A percentile compares a stretch with the other conserved stretches of the same genome.
Evolutionary conservation across 2,888 invertebrate genomes (phyloP).

Genomic region (Phoenoteleia sp.): DNA sequence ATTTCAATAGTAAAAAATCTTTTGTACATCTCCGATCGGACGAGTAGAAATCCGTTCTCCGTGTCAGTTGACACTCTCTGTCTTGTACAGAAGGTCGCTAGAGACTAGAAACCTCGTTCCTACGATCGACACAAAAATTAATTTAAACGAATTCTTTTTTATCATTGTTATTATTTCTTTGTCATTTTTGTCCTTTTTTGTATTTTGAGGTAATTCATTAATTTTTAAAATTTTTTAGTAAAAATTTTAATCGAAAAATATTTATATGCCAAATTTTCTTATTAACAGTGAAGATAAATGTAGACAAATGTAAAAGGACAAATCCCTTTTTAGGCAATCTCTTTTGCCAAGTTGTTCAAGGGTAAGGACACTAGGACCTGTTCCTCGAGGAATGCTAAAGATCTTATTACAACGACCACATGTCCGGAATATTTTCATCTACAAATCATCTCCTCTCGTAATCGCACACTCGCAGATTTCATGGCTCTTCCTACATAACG

Average conservation of each 20-base stretch:
- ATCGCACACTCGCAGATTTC: slow-evolving; percentile 25
- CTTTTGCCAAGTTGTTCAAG: slow-evolving; percentile 44
- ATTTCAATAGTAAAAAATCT: slow-evolving; percentile 39
- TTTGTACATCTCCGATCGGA: slow-evolving; percentile 33
- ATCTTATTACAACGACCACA: slow-evolving; percentile 81
- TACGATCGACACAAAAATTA: slow-evolving; percentile 43
- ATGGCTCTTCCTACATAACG: slow-evolving; percentile 15
- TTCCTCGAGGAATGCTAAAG: slow-evolving; percentile 81
- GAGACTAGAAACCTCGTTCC: slow-evolving; percentile 65
- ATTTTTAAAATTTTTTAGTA: too few species aligned
- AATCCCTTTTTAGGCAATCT: slow-evolving; percentile 29
- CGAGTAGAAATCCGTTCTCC: slow-evolving; percentile 5
- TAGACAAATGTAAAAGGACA: slow-evolving; percentile 40
- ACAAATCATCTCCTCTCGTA: slow-evolving; percentile 28
- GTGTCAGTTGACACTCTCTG: slow-evolving; percentile 27
- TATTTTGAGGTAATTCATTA: too few species aligned
- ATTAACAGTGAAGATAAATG: too few species aligned
- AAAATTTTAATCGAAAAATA: too few species aligned
- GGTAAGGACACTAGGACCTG: slow-evolving; percentile 82
- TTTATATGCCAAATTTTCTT: too few species aligned
- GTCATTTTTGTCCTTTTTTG: too few species aligned
- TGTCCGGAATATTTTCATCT: slow-evolving; percentile 67
- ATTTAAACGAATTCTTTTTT: slow-evolving; percentile 42
- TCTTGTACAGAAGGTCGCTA: slow-evolving; percentile 57
- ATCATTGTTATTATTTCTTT: too few species aligned